These are phyloP conservation scores for Poecilia gillii DNA, from an alignment of 2,797 vertebrate species.

Conservation along the genomic window DNA sequence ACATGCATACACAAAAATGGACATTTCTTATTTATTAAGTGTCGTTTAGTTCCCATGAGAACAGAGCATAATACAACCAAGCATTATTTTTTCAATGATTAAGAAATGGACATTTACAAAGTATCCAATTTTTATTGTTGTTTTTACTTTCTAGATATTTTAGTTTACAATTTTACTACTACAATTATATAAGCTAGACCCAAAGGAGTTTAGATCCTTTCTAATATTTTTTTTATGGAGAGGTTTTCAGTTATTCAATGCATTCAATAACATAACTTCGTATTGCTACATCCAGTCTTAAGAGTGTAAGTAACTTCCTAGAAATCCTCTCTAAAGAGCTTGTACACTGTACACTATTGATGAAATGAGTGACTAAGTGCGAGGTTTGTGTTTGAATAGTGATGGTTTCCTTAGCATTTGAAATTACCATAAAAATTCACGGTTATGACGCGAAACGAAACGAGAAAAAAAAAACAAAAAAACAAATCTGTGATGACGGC, in stretches of 20 bases:
- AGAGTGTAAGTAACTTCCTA: background rate
- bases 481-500: background rate
- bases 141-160: background rate
- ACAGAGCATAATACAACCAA: background rate
- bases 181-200: background rate
- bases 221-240: background rate
- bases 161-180: background rate
- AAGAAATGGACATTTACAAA: background rate
- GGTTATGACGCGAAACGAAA: background rate
- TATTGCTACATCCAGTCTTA: background rate
- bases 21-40: background rate
- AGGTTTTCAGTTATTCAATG: background rate
- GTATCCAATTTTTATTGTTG: background rate
- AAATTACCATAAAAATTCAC: conserved; percentile 1
- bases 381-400: background rate
- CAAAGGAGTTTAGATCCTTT: background rate
- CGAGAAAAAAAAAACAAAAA: background rate
- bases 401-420: background rate
- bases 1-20: background rate
- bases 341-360: background rate
- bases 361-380: background rate
- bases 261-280: too few relatives aligned
- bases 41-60: background rate
- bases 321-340: background rate
- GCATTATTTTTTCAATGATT: background rate